Base-by-base conservation (phyloP, 2,888 invertebrate genomes). In the Trissolcus brochymenae region DNA sequence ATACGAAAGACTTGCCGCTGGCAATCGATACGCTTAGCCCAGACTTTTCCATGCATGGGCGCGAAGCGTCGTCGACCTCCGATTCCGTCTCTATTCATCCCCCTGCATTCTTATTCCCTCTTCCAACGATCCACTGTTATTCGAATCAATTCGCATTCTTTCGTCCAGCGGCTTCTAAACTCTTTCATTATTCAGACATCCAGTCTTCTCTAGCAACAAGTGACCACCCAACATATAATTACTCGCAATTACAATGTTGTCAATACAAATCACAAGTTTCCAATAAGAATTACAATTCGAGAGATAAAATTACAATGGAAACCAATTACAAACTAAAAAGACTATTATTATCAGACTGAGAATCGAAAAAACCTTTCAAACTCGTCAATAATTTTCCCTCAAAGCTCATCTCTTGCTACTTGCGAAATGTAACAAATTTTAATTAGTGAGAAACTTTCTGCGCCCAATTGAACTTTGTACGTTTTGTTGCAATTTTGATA, bases 11-110 rank as follows among this genome's bases (percentile, higher is more conserved):
- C 60, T 66, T 56, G 64, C 56, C 73, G 61, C 61, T 57, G 71
- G 70, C 74, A 78, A 78, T 78, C 78, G 75, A 78, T 78, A 78
- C 67, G 74, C 56, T 78, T 78, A 64, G 75, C 68, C 16, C 75
- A 75, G 75, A 75, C 72, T 78, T 78, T 78, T 78, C 71, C 78
- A 75, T 75, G 71, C 67, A 78, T 50, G 54, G 61, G 59, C 68
- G 50, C 73, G 60, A 68, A 68, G 56, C 77, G 65, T 73, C 60
- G 60, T 59, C 73, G 49, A 50, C 65, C 60, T 65, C 19, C 41
- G 53, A 61, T 61, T 55, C 61, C 61, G 43, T 17, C 50, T 62
- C 46, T 55, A 53, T 50, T 16, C 50, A 50, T 25, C 29, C 71
- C 41, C 14, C 6, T 17, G 11, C 7, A 50, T 60, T 43, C 35